These are phyloP conservation scores for Parnassius apollo DNA, from an alignment of 2,888 invertebrate species.

Conservation along the genomic window DNA sequence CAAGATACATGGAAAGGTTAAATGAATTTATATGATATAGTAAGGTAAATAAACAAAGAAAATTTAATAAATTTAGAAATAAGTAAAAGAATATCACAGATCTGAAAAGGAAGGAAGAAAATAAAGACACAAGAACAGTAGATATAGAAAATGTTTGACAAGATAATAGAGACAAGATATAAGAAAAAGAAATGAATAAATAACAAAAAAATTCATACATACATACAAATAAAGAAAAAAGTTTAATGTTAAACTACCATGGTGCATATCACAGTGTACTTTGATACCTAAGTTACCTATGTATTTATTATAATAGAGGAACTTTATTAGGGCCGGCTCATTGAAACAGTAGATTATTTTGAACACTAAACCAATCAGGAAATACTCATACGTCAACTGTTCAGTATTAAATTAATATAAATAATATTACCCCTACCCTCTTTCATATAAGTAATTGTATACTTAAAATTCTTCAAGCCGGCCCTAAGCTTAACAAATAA, in stretches of 20 bases:
- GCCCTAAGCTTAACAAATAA: constrained; percentile 28
- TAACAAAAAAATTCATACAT: constrained; percentile 3
- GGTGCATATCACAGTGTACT: constrained; percentile 77
- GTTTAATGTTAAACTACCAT: constrained; percentile 48
- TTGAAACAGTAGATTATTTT: neutral
- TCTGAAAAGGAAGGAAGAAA: neutral
- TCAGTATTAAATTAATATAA: too few relatives aligned
- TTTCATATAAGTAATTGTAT: too few relatives aligned
- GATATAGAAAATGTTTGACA: neutral
- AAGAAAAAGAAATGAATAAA: constrained; percentile 6
- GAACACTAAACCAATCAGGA: neutral
- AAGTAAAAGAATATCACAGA: neutral
- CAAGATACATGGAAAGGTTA: too few relatives aligned
- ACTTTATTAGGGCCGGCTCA: constrained; percentile 40
- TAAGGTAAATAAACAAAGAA: too few relatives aligned
- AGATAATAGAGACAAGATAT: constrained; percentile 2
- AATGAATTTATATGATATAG: too few relatives aligned
- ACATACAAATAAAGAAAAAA: constrained; percentile 13
- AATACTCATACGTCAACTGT: neutral
- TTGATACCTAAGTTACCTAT: constrained; percentile 44
- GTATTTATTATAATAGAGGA: constrained; percentile 40
- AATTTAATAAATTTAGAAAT: neutral
- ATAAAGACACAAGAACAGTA: neutral
- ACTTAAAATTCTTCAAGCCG: neutral
- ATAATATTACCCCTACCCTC: too few relatives aligned